Conservation (phyloP, 2,888 invertebrate species). For the Pterobdella sp. region DNA sequence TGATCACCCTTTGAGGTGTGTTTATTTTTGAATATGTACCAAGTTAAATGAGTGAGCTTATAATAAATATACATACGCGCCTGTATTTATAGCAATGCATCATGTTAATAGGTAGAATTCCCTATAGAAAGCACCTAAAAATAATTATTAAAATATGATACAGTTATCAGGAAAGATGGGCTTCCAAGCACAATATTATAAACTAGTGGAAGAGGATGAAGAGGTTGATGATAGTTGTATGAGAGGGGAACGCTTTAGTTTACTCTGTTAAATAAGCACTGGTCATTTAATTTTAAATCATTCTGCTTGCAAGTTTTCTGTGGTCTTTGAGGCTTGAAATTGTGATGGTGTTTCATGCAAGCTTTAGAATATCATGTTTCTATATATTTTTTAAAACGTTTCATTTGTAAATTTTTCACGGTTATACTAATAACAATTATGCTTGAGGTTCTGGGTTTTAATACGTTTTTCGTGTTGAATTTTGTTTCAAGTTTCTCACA, state of each 20-base stretch:
- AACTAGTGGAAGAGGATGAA: slow-evolving; percentile 28
- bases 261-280: not conserved
- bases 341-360: not conserved
- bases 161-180: slow-evolving; percentile 29
- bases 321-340: not conserved
- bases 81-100: not conserved
- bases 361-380: too few species aligned
- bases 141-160: not conserved
- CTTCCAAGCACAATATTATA: slow-evolving; percentile 22
- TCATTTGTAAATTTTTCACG: too few species aligned
- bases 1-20: not conserved
- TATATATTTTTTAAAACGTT: too few species aligned
- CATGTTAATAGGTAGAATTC: too few species aligned
- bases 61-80: not conserved
- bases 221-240: slow-evolving; percentile 22
- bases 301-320: not conserved
- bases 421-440: too few species aligned
- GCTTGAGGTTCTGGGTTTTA: too few species aligned
- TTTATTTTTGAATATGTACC: too few species aligned
- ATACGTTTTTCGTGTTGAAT: too few species aligned
- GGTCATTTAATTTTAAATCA: not conserved
- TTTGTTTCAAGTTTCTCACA: not conserved
- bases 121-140: not conserved
- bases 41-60: too few species aligned
- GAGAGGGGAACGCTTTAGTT: slow-evolving; percentile 1